Percentiles rank a stretch among this genome's conserved stretches.
phyloP scores from a whole-genome alignment of 2,888 invertebrate species.

The Encarsia formosa region DNA sequence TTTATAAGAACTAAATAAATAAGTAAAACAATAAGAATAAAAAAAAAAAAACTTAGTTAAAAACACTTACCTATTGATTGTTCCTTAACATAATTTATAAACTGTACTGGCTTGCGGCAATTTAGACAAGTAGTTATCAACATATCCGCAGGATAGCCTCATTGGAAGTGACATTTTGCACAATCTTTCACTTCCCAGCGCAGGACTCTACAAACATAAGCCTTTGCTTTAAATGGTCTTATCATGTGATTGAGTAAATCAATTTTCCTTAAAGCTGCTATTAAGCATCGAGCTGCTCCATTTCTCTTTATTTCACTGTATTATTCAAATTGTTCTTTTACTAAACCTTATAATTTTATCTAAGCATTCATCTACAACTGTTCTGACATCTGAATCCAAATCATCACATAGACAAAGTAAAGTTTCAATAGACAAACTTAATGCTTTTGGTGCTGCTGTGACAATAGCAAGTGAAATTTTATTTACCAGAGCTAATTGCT shows the following conservation, averaged over 20 bases:
- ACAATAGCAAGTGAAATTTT: constrained; percentile 63
- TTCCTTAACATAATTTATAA: constrained; percentile 65
- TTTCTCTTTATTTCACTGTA: constrained; percentile 81
- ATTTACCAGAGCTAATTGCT: constrained; percentile 68
- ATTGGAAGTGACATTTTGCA: constrained; percentile 56
- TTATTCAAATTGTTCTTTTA: constrained; percentile 73
- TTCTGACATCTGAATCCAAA: constrained; percentile 70
- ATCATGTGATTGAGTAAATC: constrained; percentile 72
- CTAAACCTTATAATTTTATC: constrained; percentile 73
- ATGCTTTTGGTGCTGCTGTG: constrained; percentile 59
- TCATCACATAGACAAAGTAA: constrained; percentile 72
- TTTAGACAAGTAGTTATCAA: constrained; percentile 76
- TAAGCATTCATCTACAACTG: constrained; percentile 77
- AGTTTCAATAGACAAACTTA: constrained; percentile 68
- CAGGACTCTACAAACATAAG: constrained; percentile 71
- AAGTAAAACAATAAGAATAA: too few relatives aligned
- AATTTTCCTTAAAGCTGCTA: constrained; percentile 74
- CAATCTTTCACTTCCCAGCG: constrained; percentile 67
- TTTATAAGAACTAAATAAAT: too few relatives aligned
- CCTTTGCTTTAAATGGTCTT: constrained; percentile 72
- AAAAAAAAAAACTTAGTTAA: too few relatives aligned
- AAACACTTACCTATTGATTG: constrained; percentile 61
- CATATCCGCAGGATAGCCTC: constrained; percentile 73
- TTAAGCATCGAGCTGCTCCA: constrained; percentile 65
- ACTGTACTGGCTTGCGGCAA: constrained; percentile 64